Base-by-base conservation (phyloP, 2,888 invertebrate species). In the Tetanocera ferruginea region DNA sequence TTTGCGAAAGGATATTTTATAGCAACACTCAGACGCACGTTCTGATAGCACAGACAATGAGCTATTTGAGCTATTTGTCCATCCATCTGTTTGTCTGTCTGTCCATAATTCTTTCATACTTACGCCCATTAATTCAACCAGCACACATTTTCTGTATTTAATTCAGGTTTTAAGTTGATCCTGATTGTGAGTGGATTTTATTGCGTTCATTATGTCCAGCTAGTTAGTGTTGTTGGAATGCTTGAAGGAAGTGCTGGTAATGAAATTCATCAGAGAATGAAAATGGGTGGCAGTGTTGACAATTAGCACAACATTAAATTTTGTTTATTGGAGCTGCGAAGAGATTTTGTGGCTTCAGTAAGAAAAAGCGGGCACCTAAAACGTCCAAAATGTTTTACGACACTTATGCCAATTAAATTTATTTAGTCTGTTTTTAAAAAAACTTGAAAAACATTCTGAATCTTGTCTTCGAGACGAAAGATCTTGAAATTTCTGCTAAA, bases 141-240 rank as follows among this genome's bases (percentile, higher is more conserved):
- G 17, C 74, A 75, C 19, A 69, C 84, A 87, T 85, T 85, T 83
- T 83, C 85, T 82, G 84, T 83, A 83, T 84, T 87, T 88, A 86
- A 88, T 88, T 88, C 85, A 86, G 87, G 87, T 86, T 87, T 85
- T 85, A 86, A 87, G 85, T 86, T 86, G 86, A 51, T 64, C 43
- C 74, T 64, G 84, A 88, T 87, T 87, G 74, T 87, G 87, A 87
- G 86, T 85, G 88, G 84, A 87, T 86, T 87, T 88, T 85, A 87
- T 66, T 34, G 34, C 87, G 87, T 87, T 88, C 87, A 88, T 87
- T 88, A 87, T 87, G 83, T 82, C 55, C 74, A 64, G 23, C 51
- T 51, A 8, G 11, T 60, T 31, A 19, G 51, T 17, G 37, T 67
- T 78, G 28, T 19, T 69, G 28, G 34, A 31, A 71, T 19, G 51